phyloP scores from a whole-genome alignment of 1,140 invertebrate genomes.

The Phenacoccus solenopsis region DNA sequence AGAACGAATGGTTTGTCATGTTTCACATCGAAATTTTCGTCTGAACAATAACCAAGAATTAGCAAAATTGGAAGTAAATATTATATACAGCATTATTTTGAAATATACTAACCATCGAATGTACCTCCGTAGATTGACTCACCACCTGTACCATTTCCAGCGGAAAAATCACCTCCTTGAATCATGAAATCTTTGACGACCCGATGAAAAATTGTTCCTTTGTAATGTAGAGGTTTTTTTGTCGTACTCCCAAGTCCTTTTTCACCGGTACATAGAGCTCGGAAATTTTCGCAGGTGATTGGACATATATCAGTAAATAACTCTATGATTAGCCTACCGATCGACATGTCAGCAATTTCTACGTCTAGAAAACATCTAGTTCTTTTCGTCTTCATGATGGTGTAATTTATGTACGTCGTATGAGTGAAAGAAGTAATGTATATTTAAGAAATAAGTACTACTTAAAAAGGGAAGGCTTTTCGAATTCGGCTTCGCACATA shows the following conservation, averaged over 20 bases:
- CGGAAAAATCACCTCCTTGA: conserved; percentile 74
- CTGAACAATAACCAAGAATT: conserved; percentile 35
- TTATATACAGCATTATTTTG: not conserved
- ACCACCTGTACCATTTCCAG: conserved; percentile 81
- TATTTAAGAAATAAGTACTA: no score
- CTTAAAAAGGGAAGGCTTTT: no score
- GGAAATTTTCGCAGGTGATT: conserved; percentile 89
- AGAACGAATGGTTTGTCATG: conserved; percentile 77
- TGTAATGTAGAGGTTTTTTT: conserved; percentile 50
- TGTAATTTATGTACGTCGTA: no score
- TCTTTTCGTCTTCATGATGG: conserved; percentile 34
- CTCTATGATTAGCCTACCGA: conserved; percentile 87
- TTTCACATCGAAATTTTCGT: conserved; percentile 83
- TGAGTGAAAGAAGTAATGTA: no score
- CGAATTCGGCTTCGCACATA: no score
- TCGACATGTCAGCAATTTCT: conserved; percentile 70
- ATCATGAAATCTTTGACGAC: conserved; percentile 91
- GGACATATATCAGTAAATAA: conserved; percentile 84
- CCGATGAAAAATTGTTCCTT: conserved; percentile 75
- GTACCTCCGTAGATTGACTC: conserved; percentile 83
- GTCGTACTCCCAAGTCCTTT: conserved; percentile 59
- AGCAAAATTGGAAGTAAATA: conserved; percentile 9
- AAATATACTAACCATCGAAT: conserved; percentile 55
- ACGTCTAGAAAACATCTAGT: conserved; percentile 81
- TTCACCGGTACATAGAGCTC: conserved; percentile 80